These are phyloP conservation scores for Morus bassanus DNA, from an alignment of 2,797 vertebrate genomes.

Conservation along the genomic window DNA sequence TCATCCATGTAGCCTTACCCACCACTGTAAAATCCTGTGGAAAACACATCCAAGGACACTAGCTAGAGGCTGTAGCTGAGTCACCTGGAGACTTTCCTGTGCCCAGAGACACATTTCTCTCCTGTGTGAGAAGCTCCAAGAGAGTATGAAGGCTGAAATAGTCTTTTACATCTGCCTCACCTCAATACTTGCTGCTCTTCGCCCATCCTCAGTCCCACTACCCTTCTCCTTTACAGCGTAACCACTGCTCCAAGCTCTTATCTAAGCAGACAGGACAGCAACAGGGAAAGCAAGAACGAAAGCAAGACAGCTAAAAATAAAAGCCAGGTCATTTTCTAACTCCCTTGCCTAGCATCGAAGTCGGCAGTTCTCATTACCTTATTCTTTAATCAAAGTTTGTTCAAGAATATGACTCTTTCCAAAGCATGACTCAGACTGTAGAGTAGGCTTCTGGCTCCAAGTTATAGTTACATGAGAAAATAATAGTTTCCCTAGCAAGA, in stretches of 20 bases:
- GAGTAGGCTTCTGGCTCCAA: background rate
- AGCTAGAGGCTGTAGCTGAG: background rate
- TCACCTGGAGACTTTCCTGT: background rate
- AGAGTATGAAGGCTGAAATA: rapidly evolving
- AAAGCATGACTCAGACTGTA: background rate
- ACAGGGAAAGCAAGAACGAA: background rate
- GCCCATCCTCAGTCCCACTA: background rate
- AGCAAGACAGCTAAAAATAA: background rate
- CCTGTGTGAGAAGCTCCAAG: background rate
- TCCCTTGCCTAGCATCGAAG: background rate
- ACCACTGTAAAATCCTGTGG: background rate
- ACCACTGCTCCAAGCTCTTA: background rate
- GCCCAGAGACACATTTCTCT: too few species aligned
- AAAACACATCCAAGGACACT: background rate
- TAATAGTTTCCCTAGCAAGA: background rate
- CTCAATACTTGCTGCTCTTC: background rate
- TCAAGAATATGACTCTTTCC: background rate
- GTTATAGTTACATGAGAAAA: background rate
- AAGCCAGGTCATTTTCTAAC: background rate
- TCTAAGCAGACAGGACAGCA: background rate
- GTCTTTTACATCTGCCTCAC: background rate
- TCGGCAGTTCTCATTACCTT: background rate
- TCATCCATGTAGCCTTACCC: background rate
- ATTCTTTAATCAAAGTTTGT: background rate
- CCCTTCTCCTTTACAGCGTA: background rate